Evolutionary conservation across 2,113 vertebrate species (phyloP).

Genomic region (Phalacrocorax aristotelis): DNA sequence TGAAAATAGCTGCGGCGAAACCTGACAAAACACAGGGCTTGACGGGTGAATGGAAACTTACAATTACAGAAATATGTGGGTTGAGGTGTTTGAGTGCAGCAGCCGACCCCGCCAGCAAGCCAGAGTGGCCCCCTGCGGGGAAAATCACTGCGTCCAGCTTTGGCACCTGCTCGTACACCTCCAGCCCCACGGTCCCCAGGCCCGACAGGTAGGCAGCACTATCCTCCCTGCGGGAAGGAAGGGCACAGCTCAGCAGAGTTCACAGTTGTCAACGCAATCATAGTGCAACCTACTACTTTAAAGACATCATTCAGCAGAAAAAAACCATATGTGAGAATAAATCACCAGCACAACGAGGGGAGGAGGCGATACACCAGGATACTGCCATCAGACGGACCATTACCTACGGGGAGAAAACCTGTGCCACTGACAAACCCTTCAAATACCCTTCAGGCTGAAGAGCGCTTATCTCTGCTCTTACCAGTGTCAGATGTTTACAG

Average conservation of each 20-base stretch:
- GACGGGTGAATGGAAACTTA: conserved; percentile 66
- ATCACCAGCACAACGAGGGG: rapidly evolving
- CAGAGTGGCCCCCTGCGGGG: conserved; percentile 84
- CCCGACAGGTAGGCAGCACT: conserved; percentile 83
- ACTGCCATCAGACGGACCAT: neutral
- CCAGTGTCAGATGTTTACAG: neutral
- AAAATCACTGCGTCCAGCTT: conserved; percentile 86
- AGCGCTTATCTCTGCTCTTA: neutral
- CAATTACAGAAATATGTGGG: conserved; percentile 80
- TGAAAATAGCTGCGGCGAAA: neutral
- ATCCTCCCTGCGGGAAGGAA: conserved; percentile 75
- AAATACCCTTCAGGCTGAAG: neutral
- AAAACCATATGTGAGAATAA: neutral
- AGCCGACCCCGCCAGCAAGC: conserved; percentile 83
- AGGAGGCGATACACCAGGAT: neutral
- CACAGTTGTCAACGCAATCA: rapidly evolving
- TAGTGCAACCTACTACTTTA: neutral
- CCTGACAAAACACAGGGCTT: neutral
- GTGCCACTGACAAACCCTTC: neutral
- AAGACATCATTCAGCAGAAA: neutral
- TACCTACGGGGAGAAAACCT: neutral
- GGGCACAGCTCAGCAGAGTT: neutral
- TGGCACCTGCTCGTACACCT: conserved; percentile 87
- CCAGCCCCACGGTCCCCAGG: conserved; percentile 87
- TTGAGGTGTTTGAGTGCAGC: conserved; percentile 89